These are phyloP conservation scores for Papilio gigon DNA, from an alignment of 2,888 invertebrate species.

Conservation along the genomic window DNA sequence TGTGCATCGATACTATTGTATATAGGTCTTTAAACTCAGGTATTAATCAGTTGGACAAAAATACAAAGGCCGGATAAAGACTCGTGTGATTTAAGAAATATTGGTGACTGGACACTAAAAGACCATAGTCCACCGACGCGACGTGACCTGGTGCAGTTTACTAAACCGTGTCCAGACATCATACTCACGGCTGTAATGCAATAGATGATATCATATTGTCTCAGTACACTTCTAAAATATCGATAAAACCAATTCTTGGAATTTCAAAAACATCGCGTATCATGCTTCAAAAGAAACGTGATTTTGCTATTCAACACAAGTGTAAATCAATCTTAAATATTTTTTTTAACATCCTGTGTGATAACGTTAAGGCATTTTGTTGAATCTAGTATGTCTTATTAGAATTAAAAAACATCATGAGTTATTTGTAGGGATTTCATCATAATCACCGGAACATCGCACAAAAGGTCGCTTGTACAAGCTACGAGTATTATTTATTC, in stretches of 20 bases:
- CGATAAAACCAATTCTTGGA: not conserved
- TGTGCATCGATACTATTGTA: not conserved
- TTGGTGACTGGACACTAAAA: too few relatives aligned
- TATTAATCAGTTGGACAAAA: too few relatives aligned
- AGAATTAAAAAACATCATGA: not conserved
- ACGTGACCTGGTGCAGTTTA: too few relatives aligned
- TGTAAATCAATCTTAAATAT: not conserved
- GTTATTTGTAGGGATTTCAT: conserved; percentile 10
- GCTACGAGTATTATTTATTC: not conserved
- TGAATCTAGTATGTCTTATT: not conserved
- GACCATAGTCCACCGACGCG: too few relatives aligned
- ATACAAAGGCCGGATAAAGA: too few relatives aligned
- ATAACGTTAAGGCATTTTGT: not conserved
- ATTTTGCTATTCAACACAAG: not conserved
- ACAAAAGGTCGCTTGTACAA: conserved; percentile 1
- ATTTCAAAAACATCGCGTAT: not conserved
- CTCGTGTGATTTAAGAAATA: too few relatives aligned
- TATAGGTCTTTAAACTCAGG: not conserved
- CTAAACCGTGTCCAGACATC: too few relatives aligned
- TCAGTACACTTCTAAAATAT: not conserved
- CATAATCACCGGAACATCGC: not conserved
- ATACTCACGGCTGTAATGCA: too few relatives aligned
- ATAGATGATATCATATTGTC: not conserved
- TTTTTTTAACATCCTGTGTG: not conserved
- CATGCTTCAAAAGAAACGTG: not conserved